phyloP scores from a whole-genome alignment of 1,140 invertebrate genomes.

The Sitophilus oryzae region DNA sequence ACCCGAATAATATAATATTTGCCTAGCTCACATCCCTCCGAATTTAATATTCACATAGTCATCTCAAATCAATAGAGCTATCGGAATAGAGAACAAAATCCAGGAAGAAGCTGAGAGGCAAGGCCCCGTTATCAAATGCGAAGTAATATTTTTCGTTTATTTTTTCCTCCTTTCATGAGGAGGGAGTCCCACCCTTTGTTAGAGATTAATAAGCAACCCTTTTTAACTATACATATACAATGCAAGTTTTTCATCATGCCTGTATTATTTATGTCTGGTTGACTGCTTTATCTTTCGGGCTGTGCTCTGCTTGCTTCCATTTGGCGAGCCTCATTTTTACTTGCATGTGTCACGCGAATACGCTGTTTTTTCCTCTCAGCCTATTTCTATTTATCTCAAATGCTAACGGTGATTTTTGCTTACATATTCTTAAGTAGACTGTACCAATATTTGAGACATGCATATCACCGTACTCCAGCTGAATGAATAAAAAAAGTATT shows the following conservation, averaged over 20 bases:
- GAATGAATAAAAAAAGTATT: too few relatives aligned
- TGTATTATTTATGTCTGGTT: slow-evolving; percentile 37
- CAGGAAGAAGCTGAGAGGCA: slow-evolving; percentile 29
- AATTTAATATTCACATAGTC: slow-evolving; percentile 26
- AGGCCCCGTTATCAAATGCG: slow-evolving; percentile 31
- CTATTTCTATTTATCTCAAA: too few relatives aligned
- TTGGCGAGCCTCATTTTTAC: slow-evolving; percentile 24
- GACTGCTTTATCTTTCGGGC: slow-evolving; percentile 35
- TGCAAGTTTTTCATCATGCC: slow-evolving; percentile 38
- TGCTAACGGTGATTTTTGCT: too few relatives aligned
- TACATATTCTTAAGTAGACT: too few relatives aligned
- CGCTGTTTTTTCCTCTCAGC: not conserved
- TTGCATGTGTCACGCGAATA: slow-evolving; percentile 34
- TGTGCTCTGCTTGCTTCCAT: slow-evolving; percentile 12
- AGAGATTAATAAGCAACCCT: slow-evolving; percentile 36
- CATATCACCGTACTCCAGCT: too few relatives aligned
- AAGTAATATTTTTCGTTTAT: slow-evolving; percentile 33
- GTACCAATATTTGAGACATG: too few relatives aligned
- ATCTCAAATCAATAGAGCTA: slow-evolving; percentile 25
- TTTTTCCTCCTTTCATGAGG: slow-evolving; percentile 28
- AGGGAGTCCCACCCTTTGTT: slow-evolving; percentile 31
- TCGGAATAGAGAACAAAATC: slow-evolving; percentile 31
- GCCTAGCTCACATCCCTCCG: slow-evolving; percentile 5
- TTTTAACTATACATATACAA: slow-evolving; percentile 36
- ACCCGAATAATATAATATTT: too few relatives aligned